Evolutionary conservation across 1,140 invertebrate species (phyloP), one percentile per base, ranked within the genome.

Genomic region (Varroa destructor): DNA sequence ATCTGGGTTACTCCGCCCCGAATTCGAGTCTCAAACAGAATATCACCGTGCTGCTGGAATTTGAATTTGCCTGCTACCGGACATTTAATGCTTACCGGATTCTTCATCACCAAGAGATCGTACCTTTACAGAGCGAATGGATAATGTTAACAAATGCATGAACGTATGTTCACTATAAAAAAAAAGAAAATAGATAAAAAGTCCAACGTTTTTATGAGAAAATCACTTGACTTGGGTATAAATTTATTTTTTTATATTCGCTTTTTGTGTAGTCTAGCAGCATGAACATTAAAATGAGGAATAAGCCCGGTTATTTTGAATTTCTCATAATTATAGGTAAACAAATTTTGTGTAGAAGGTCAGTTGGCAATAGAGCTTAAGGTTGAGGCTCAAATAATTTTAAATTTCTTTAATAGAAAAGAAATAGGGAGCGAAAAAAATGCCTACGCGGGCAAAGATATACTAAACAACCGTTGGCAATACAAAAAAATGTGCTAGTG

Each of bases 11-110:
- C 90, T 79, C 94, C 93, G 67, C 93, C 91, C 55, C 93, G 81
- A 77, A 97, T 96, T 79, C 93, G 83, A 2, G 93, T 97, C 80
- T 88, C 87, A 78, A 97, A 96, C 25, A 84, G 84, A 57, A 91
- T 87, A 74, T 93, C 90, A 46, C 90, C 91, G 75, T 81, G 85
- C 81, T 97, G 93, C 0, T 86, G 86, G 77, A 97, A 97, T 78
- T 87, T 90, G 76, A 92, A 97, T 81, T 96, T 95, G 6, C 95
- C 94, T 57, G 91, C 94, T 0, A 98, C 87, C 0, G 95, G 94
- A 80, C 94, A 97, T 67, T 90, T 85, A 6, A 97, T 88, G 3
- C 92, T 89, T 0, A 91, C 87, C 0, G 94, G 94, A 81, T 93
- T 88, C 79, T 89, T 89, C 71, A 75, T 72, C 74, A 73, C 67